A percentile compares a stretch with the other conserved stretches of the same genome.
Conservation (phyloP, 2,888 invertebrate genomes). For the Apotomis turbidana region DNA sequence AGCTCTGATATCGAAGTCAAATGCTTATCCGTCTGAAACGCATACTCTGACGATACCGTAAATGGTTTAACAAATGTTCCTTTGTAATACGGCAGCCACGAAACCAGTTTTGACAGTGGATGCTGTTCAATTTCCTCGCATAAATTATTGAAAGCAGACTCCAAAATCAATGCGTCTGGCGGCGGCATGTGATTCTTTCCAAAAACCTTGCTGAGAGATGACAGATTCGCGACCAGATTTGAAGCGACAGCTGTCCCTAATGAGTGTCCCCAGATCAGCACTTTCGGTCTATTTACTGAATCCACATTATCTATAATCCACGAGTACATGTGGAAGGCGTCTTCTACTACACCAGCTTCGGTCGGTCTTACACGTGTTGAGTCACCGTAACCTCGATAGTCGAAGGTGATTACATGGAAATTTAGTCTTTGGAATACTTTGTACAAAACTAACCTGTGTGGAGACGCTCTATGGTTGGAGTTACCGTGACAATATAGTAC, state of each 20-base stretch:
- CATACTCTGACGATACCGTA: slow-evolving; percentile 86
- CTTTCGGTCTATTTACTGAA: slow-evolving; percentile 65
- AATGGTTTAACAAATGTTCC: slow-evolving; percentile 91
- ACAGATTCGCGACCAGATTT: slow-evolving; percentile 59
- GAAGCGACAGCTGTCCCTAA: slow-evolving; percentile 86
- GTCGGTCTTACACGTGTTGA: slow-evolving; percentile 87
- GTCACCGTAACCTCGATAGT: slow-evolving; percentile 87
- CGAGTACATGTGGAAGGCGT: slow-evolving; percentile 89
- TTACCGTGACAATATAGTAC: slow-evolving; percentile 74
- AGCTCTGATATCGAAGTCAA: slow-evolving; percentile 85
- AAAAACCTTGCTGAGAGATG: slow-evolving; percentile 85
- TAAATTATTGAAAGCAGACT: slow-evolving; percentile 97
- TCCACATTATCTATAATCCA: slow-evolving; percentile 86
- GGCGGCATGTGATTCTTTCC: slow-evolving; percentile 77
- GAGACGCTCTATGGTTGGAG: slow-evolving; percentile 68
- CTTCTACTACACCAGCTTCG: slow-evolving; percentile 94
- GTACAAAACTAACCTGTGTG: slow-evolving; percentile 68
- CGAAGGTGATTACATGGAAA: slow-evolving; percentile 71
- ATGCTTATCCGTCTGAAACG: slow-evolving; percentile 92
- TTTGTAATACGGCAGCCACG: slow-evolving; percentile 93
- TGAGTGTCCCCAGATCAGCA: slow-evolving; percentile 98
- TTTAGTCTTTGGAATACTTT: slow-evolving; percentile 69
- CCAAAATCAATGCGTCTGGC: slow-evolving; percentile 90
- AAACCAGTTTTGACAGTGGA: slow-evolving; percentile 91
- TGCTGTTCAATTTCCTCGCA: slow-evolving; percentile 93